Evolutionary conservation across 2,888 invertebrate genomes (phyloP).

Genomic region (Clistopyga incitator): DNA sequence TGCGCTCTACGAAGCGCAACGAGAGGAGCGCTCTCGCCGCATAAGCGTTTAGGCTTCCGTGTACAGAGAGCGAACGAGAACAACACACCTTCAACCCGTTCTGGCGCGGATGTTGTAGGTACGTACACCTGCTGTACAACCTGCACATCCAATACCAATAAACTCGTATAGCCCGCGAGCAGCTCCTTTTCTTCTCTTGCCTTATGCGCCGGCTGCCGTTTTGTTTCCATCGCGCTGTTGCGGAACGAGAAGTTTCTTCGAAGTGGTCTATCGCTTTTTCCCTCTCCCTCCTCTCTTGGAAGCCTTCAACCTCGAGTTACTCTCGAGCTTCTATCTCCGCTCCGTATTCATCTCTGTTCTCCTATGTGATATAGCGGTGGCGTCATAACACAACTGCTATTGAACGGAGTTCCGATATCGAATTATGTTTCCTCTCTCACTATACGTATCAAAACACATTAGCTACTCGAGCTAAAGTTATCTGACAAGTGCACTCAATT

Average conservation of each 20-base stretch:
- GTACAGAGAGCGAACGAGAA: slow-evolving; percentile 22
- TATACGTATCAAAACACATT: slow-evolving; percentile 38
- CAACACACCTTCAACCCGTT: slow-evolving; percentile 31
- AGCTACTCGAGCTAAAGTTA: slow-evolving; percentile 20
- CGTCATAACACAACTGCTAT: slow-evolving; percentile 43
- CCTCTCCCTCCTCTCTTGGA: slow-evolving; percentile 39
- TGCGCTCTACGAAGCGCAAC: slow-evolving; percentile 42
- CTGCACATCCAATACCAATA: slow-evolving; percentile 24
- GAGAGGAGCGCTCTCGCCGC: slow-evolving; percentile 33
- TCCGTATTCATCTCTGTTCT: slow-evolving; percentile 19
- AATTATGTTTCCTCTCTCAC: slow-evolving; percentile 38
- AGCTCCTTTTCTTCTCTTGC: slow-evolving; percentile 19
- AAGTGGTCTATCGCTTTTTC: slow-evolving; percentile 32
- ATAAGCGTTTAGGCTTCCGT: slow-evolving; percentile 54
- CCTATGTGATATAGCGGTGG: slow-evolving; percentile 6
- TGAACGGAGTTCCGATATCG: slow-evolving; percentile 44
- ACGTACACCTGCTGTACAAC: slow-evolving; percentile 54
- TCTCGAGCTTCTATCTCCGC: slow-evolving; percentile 37
- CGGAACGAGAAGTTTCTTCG: slow-evolving; percentile 46
- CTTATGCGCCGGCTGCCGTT: slow-evolving; percentile 42
- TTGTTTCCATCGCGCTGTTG: slow-evolving; percentile 52
- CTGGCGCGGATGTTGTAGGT: slow-evolving; percentile 43
- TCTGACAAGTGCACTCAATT: neutral
- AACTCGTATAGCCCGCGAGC: neutral
- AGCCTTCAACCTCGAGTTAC: slow-evolving; percentile 44